These are phyloP conservation scores for Elgonia sp. DNA, from an alignment of 2,888 invertebrate genomes.

Conservation along the genomic window DNA sequence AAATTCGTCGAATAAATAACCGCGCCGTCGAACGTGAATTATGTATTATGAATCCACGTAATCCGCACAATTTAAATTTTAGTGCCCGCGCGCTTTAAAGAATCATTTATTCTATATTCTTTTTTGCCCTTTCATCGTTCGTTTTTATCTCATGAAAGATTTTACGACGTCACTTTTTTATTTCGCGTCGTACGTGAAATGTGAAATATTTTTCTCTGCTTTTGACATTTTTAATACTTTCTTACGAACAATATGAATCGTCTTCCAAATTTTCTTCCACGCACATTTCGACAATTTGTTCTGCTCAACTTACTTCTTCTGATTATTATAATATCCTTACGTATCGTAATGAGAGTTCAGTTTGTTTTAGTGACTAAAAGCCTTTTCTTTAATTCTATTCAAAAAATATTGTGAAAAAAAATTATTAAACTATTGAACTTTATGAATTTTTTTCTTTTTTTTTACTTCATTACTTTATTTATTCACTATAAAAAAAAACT, in stretches of 20 bases:
- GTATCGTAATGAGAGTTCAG: background rate
- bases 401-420: too few species aligned
- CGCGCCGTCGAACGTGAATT: constrained; percentile 4
- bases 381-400: too few species aligned
- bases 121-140: background rate
- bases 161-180: constrained; percentile 46
- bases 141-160: constrained; percentile 34
- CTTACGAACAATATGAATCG: constrained; percentile 45
- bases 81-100: constrained; percentile 15
- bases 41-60: constrained; percentile 11
- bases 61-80: constrained; percentile 30
- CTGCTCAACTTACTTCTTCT: background rate
- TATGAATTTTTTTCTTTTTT: too few species aligned
- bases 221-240: constrained; percentile 44
- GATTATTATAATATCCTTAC: background rate
- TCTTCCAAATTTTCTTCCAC: constrained; percentile 10
- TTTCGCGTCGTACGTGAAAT: constrained; percentile 24
- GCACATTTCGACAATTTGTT: background rate
- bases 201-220: constrained; percentile 48
- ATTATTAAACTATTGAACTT: too few species aligned
- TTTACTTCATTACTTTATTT: too few species aligned
- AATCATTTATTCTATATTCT: constrained; percentile 16
- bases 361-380: background rate
- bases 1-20: constrained; percentile 25
- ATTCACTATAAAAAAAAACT: too few species aligned